Evolutionary conservation across 2,888 invertebrate genomes (phyloP).

Genomic region (Platycnemis pennipes): DNA sequence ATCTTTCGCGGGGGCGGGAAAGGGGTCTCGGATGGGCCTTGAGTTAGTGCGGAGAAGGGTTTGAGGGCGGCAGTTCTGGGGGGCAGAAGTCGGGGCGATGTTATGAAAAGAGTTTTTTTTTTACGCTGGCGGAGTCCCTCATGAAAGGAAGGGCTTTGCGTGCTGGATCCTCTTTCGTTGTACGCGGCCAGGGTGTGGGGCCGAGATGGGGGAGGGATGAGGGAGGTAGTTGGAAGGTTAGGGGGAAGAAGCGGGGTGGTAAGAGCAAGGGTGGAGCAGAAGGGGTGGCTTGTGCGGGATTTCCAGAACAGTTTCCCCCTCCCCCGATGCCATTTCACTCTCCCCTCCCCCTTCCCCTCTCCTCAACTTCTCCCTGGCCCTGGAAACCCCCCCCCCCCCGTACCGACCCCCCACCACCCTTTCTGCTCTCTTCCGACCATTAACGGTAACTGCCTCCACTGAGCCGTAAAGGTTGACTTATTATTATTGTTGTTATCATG

Average conservation of each 20-base stretch:
- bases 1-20: not conserved
- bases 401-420: not conserved
- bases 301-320: constrained; percentile 20
- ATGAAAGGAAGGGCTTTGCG: constrained; percentile 66
- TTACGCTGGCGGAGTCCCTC: constrained; percentile 25
- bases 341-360: not conserved
- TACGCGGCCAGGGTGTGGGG: not conserved
- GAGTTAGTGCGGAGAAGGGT: not conserved
- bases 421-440: not conserved
- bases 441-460: constrained; percentile 48
- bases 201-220: not conserved
- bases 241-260: not conserved
- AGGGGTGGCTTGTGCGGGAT: not conserved
- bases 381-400: not conserved
- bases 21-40: not conserved
- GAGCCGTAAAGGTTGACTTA: constrained; percentile 63
- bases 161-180: constrained; percentile 54
- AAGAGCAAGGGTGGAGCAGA: not conserved
- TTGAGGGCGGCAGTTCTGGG: not conserved
- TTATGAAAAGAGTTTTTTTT: constrained; percentile 55
- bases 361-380: not conserved
- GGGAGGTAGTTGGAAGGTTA: not conserved
- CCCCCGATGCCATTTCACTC: not conserved
- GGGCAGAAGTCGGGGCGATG: constrained; percentile 52
- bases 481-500: constrained; percentile 63